These are phyloP conservation scores for Parauchenoglanis ngamensis DNA, from an alignment of 2,797 vertebrate species.

Conservation along the genomic window DNA sequence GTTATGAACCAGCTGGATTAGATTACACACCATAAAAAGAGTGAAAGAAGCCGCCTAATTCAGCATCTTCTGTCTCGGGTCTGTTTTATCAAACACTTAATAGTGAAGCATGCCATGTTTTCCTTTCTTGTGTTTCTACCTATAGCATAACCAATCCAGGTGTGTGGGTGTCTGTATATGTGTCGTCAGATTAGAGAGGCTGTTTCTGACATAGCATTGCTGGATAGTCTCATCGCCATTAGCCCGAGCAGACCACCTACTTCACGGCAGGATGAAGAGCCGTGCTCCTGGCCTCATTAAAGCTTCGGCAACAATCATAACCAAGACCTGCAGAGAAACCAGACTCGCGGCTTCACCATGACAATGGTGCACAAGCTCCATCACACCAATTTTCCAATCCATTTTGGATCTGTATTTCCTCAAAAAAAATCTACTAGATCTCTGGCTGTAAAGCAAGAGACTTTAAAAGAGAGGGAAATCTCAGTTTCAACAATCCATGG, in stretches of 20 bases:
- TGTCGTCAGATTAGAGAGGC: slow-evolving; percentile 47
- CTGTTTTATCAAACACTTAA: slow-evolving; percentile 10
- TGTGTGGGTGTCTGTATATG: background rate
- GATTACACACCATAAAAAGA: background rate
- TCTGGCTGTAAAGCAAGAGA: background rate
- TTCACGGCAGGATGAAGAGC: slow-evolving; percentile 49
- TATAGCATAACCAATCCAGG: background rate
- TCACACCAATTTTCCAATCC: slow-evolving; percentile 10
- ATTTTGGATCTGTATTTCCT: slow-evolving; percentile 4
- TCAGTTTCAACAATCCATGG: background rate
- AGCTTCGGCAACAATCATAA: slow-evolving; percentile 50
- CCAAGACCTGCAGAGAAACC: slow-evolving; percentile 49
- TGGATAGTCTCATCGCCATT: slow-evolving; percentile 51
- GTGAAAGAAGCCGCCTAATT: background rate
- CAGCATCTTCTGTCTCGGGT: background rate
- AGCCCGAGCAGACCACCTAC: slow-evolving; percentile 55
- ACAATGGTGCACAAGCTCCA: slow-evolving; percentile 32
- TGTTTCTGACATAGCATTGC: slow-evolving; percentile 45
- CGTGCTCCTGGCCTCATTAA: slow-evolving; percentile 56
- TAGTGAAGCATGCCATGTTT: slow-evolving; percentile 35
- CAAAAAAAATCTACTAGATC: background rate
- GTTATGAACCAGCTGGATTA: background rate
- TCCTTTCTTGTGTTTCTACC: slow-evolving; percentile 3
- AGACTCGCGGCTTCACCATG: slow-evolving; percentile 36
- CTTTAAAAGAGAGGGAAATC: background rate